Percentiles rank a stretch among this genome's conserved stretches.
phyloP scores from a whole-genome alignment of 1,140 invertebrate species.

The Homarus americanus region DNA sequence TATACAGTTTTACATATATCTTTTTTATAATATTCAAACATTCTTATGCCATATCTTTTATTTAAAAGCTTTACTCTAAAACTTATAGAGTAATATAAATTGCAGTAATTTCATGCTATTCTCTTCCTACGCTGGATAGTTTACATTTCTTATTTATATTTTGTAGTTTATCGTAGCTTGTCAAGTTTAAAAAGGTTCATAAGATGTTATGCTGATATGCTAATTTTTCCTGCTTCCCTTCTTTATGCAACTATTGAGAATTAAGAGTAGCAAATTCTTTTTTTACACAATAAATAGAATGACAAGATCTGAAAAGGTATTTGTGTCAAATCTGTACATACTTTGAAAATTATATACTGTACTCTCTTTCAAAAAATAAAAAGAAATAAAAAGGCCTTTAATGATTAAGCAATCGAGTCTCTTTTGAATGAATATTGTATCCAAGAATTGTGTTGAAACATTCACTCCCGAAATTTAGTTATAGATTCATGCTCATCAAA shows the following conservation, averaged over 20 bases:
- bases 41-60: neutral
- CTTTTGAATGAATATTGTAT: neutral
- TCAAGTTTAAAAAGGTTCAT: neutral
- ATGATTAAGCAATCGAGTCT: neutral
- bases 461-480: neutral
- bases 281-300: neutral
- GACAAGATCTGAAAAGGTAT: neutral
- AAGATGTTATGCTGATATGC: slow-evolving; percentile 17
- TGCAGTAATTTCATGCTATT: slow-evolving; percentile 13
- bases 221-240: slow-evolving; percentile 38
- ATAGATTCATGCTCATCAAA: neutral
- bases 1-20: neutral
- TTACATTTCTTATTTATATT: slow-evolving; percentile 1
- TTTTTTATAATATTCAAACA: neutral
- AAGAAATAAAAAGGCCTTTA: neutral
- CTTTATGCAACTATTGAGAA: slow-evolving; percentile 35
- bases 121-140: neutral
- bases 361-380: no score
- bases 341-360: no score
- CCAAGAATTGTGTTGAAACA: neutral
- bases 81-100: neutral
- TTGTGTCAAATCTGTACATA: neutral
- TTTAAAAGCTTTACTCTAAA: slow-evolving; percentile 22
- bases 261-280: slow-evolving; percentile 19
- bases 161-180: slow-evolving; percentile 5